Base-by-base conservation (phyloP, 2,797 vertebrate species). In the Lacerta viridis region DNA sequence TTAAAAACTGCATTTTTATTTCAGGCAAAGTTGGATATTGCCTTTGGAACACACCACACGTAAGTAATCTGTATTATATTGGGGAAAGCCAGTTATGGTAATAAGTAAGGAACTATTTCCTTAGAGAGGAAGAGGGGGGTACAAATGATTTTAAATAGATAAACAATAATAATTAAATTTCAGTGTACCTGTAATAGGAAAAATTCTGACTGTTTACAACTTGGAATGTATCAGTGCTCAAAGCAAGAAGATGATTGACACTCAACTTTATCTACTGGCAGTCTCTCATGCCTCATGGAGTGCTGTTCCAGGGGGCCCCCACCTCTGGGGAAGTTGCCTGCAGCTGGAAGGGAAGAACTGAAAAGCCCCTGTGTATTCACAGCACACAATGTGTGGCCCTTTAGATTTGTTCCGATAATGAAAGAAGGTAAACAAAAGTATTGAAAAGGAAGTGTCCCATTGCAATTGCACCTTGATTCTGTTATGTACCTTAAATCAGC, bases 1-100 rank as follows among this genome's bases (percentile, higher is more conserved):
- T 87, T 80, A 92, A 84, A 76, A 86, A 41, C 2, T 74, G 84
- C 86, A 92, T 96, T 94, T 64, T 90, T 88, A 95, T 95, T 86
- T 39, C 95, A 99, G 99, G 99, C 99, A 79, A 99, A 99, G 94
- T 95, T 99, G 97, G 98, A 99, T 95, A 99, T 99, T 95, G 98
- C 98, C 3, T 99, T 99, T 96, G 99, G 99, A 95, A 99, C 99
- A 83, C 99, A 99, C 91, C 99, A 99, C 93, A 99, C 99, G 99
- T 99, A 98, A 98, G 98, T 96, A 92, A 74, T 83, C 64, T 83
- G 4, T 78, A 74, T 68, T 29, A 69, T n/a, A 11, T 43, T 13
- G 20, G 79, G 36, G 87, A 39, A 11, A 17, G 88, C 0, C 39
- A 9, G 9, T 93, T 92, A 64, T 90, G 72, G 74, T 78, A 55